Conservation (phyloP, 2,113 vertebrate genomes). For the Heptranchias perlo region DNA sequence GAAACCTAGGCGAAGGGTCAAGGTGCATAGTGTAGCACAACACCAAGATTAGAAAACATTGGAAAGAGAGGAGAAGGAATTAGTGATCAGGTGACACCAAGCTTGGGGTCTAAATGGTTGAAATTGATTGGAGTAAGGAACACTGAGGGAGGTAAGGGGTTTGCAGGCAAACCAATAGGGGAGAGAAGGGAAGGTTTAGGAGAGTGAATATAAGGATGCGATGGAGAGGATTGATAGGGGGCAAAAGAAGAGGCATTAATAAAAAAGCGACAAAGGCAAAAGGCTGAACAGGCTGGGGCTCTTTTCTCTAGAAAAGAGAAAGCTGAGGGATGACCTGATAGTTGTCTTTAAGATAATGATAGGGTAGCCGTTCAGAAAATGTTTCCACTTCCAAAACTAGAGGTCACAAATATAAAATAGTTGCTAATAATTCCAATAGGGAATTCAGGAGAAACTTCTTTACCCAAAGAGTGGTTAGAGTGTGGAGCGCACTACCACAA, state of each 20-base stretch:
- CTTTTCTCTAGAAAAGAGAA: too few species aligned
- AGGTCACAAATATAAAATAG: too few species aligned
- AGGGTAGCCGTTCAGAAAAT: too few species aligned
- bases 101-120: background rate
- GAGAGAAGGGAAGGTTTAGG: background rate
- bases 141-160: too few species aligned
- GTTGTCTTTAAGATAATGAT: too few species aligned
- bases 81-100: background rate
- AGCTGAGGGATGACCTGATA: too few species aligned
- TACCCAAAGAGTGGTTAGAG: too few species aligned
- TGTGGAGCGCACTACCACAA: too few species aligned
- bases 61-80: background rate
- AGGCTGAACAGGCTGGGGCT: too few species aligned
- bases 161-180: background rate
- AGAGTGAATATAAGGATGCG: background rate
- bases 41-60: background rate
- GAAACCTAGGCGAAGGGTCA: background rate
- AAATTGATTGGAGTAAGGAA: background rate
- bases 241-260: background rate
- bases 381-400: too few species aligned
- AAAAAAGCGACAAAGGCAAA: background rate
- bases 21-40: background rate
- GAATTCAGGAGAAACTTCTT: too few species aligned
- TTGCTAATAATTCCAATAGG: too few species aligned
- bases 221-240: background rate